phyloP scores from a whole-genome alignment of 2,888 invertebrate species.

The Hoplodrina blanda region DNA sequence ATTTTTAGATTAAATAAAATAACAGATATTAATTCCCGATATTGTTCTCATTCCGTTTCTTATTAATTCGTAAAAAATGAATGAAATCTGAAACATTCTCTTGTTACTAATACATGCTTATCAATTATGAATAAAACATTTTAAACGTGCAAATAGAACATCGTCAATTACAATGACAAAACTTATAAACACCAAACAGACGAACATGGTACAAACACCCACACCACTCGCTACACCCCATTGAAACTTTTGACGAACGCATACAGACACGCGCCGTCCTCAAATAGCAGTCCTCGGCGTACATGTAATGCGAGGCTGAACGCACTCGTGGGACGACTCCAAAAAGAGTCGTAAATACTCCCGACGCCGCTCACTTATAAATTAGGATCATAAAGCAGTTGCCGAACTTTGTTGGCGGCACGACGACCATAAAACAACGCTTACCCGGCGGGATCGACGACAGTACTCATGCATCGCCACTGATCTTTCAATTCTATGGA shows the following conservation, averaged over 20 bases:
- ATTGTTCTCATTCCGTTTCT: background rate
- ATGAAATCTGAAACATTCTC: background rate
- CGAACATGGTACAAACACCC: background rate
- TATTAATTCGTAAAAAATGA: background rate
- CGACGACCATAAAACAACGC: conserved; percentile 89
- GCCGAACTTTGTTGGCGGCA: conserved; percentile 89
- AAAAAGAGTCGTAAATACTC: conserved; percentile 88
- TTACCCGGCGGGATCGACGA: conserved; percentile 79
- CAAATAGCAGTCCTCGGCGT: conserved; percentile 37
- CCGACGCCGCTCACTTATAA: conserved; percentile 89
- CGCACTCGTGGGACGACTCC: conserved; percentile 85
- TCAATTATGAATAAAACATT: background rate
- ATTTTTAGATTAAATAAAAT: no score
- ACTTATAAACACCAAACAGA: background rate
- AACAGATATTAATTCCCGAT: background rate
- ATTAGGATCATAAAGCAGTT: conserved; percentile 91
- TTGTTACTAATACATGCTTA: background rate
- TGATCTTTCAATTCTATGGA: conserved; percentile 83
- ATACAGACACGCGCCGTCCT: conserved; percentile 25
- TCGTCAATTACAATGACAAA: background rate
- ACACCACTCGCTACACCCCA: conserved; percentile 5
- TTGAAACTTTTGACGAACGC: conserved; percentile 36
- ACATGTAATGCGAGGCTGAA: conserved; percentile 72
- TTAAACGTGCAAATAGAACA: background rate
- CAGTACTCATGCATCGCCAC: conserved; percentile 70